Base-by-base conservation (phyloP, 2,113 vertebrate species). In the Callochromis pleurospilus region DNA sequence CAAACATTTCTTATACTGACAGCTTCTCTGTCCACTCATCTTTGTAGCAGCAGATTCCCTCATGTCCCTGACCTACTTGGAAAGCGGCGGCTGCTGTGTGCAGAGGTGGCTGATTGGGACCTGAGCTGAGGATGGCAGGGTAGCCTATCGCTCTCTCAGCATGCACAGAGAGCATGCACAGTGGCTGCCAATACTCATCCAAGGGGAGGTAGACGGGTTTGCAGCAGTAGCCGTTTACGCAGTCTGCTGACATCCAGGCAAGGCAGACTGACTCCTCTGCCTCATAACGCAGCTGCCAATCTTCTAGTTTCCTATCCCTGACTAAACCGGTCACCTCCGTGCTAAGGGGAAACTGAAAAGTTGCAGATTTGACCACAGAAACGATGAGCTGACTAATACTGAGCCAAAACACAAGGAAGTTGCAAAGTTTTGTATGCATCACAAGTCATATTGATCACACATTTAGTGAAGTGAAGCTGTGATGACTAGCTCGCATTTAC, bases 21-120 rank as follows among this genome's bases (percentile, higher is more conserved):
- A 80, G 21, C 65, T 80, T 47, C 7, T 75, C n/a, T 65, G 24
- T 60, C 80, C 49, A 80, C 81, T 86, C 84, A 70, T 40, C 75
- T 81, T 26, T 36, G 68, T 5, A 42, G 73, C 45, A 79, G 38
- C 13, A 70, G 17, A 80, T 53, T 90, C 80, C 53, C 83, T 89
- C 55, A 29, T 86, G 77, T 85, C 88, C 86, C 91, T 92, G 89
- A 95, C 95, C 94, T 95, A 96, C 95, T 91, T 91, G 92, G 51
- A 84, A 81, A 86, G 62, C 7, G 14, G 36, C 5, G 33, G 86
- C 24, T 80, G 86, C 26, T 82, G 92, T 85, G 81, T 83, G 91
- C 79, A 79, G 29, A 70, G 84, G 83, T 56, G 65, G 58, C 38
- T 88, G 83, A 73, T 40, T 42, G 21, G 70, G 42, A 56, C 24